Percentiles rank a stretch among this genome's conserved stretches.
Conservation (phyloP, 1,140 invertebrate genomes). For the Adelges cooleyi region DNA sequence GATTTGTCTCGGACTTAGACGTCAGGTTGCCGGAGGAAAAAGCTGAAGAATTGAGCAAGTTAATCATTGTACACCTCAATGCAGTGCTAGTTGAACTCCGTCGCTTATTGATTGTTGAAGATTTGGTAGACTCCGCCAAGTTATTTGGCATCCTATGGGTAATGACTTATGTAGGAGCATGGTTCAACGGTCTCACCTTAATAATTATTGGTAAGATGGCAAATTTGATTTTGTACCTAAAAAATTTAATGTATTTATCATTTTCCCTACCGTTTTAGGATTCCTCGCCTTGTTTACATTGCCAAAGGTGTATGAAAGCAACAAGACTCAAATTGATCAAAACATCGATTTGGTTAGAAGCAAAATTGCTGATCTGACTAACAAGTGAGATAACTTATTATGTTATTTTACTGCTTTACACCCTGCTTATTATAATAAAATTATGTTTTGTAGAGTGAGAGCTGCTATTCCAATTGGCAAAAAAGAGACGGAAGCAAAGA, state of each 20-base stretch:
- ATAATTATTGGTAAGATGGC: slow-evolving; percentile 71
- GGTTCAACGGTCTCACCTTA: slow-evolving; percentile 96
- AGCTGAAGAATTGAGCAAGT: slow-evolving; percentile 70
- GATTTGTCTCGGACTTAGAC: slow-evolving; percentile 59
- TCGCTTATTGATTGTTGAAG: slow-evolving; percentile 89
- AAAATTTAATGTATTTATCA: background rate
- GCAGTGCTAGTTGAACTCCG: slow-evolving; percentile 66
- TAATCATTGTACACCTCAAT: slow-evolving; percentile 74
- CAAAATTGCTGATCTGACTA: slow-evolving; percentile 78
- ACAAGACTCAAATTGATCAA: slow-evolving; percentile 92
- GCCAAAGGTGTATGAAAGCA: slow-evolving; percentile 95
- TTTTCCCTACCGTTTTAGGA: slow-evolving; percentile 52
- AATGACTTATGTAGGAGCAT: slow-evolving; percentile 88
- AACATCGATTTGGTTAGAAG: slow-evolving; percentile 75
- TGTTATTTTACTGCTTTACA: background rate
- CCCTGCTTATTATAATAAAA: background rate
- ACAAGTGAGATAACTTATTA: slow-evolving; percentile 55
- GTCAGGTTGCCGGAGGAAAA: slow-evolving; percentile 74
- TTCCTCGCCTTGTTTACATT: slow-evolving; percentile 87
- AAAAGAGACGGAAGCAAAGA: slow-evolving; percentile 66
- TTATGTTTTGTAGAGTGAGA: slow-evolving; percentile 58
- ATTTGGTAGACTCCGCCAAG: slow-evolving; percentile 89
- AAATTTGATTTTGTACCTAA: background rate
- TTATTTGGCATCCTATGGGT: slow-evolving; percentile 87
- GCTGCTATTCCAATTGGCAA: slow-evolving; percentile 81